Conservation (phyloP, 1,140 invertebrate species). For the Cheumatopsyche charites region DNA sequence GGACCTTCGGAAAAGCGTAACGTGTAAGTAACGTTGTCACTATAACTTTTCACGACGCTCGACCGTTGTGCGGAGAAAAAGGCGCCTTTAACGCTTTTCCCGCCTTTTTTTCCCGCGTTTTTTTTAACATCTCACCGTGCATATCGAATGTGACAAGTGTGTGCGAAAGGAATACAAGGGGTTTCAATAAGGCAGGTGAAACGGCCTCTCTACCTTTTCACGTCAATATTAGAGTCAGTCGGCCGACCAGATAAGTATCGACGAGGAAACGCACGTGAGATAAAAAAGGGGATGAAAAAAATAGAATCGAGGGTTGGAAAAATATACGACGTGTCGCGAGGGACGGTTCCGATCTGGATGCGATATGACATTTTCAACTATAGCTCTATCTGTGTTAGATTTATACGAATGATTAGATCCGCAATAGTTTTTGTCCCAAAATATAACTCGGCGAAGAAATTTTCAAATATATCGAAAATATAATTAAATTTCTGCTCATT, state of each 20-base stretch:
- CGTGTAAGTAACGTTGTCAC: slow-evolving; percentile 6
- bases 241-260: not conserved
- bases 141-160: slow-evolving; percentile 27
- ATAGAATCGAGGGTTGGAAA: too few relatives aligned
- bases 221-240: not conserved
- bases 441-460: too few relatives aligned
- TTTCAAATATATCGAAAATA: too few relatives aligned
- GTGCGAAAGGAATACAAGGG: slow-evolving; percentile 32
- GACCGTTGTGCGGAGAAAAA: not conserved
- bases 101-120: not conserved
- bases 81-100: slow-evolving; percentile 24
- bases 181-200: slow-evolving; percentile 31
- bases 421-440: too few relatives aligned
- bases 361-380: too few relatives aligned
- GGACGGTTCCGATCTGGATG: too few relatives aligned
- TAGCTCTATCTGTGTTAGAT: too few relatives aligned
- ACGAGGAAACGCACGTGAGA: not conserved
- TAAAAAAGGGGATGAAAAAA: not conserved
- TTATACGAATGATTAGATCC: too few relatives aligned
- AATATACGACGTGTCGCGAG: too few relatives aligned
- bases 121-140: slow-evolving; percentile 20
- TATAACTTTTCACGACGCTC: slow-evolving; percentile 20
- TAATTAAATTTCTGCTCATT: too few relatives aligned
- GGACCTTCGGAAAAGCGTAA: not conserved
- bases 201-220: not conserved